Conservation (phyloP, 1,140 invertebrate genomes). For the Caenorhabditis latens region DNA sequence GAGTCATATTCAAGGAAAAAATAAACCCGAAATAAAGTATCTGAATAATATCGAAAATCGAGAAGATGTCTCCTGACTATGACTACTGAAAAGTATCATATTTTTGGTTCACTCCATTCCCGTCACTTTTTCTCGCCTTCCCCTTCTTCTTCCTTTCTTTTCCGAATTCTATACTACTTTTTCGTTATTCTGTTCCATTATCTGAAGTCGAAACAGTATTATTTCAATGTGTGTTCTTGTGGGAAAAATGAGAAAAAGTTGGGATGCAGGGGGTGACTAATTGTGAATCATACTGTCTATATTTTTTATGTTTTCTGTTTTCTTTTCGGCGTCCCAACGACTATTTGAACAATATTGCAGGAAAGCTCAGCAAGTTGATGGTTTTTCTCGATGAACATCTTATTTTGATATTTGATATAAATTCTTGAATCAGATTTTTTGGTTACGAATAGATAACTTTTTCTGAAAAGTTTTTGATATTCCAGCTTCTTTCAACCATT, state of each 20-base stretch:
- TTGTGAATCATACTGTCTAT: conserved; percentile 47
- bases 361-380: background rate
- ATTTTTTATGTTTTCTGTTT: conserved; percentile 3
- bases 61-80: background rate
- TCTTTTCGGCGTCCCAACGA: background rate
- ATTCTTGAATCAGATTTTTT: too few relatives aligned
- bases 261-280: background rate
- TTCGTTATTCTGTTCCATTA: background rate
- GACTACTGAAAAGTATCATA: conserved; percentile 2
- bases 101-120: background rate
- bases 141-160: background rate
- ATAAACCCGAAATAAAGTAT: background rate
- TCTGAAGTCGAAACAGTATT: too few relatives aligned
- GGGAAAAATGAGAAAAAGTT: background rate
- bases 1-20: background rate
- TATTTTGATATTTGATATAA: background rate
- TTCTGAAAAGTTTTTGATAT: too few relatives aligned
- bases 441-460: too few relatives aligned
- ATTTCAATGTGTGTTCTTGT: conserved; percentile 2
- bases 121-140: background rate
- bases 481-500: too few relatives aligned
- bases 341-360: conserved; percentile 47
- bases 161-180: background rate
- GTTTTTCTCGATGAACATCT: background rate
- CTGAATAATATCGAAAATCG: background rate